Percentiles rank a stretch among this genome's conserved stretches.
These are phyloP conservation scores for Oncopodura yosiiana DNA, from an alignment of 1,140 invertebrate genomes.

Conservation along the genomic window DNA sequence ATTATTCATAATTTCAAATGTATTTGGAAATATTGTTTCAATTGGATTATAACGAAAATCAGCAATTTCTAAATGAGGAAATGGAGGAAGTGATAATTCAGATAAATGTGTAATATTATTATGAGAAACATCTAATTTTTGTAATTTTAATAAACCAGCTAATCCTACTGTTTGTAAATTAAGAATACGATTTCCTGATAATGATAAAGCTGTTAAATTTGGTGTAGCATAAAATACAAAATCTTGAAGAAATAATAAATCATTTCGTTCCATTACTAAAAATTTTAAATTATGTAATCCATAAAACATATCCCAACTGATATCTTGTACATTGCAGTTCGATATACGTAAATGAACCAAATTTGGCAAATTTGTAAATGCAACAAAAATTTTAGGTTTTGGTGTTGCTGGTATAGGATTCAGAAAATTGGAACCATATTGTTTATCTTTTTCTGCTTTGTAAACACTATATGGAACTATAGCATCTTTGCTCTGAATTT, in stretches of 20 bases:
- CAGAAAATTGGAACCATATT: not conserved
- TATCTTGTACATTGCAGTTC: conserved; percentile 49
- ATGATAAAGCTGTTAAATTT: conserved; percentile 50
- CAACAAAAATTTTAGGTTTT: conserved; percentile 26
- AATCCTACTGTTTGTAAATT: conserved; percentile 55
- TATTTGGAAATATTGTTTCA: conserved; percentile 53
- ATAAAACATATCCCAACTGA: conserved; percentile 61
- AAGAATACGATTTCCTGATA: conserved; percentile 52
- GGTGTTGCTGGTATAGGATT: conserved; percentile 10
- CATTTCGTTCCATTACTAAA: conserved; percentile 53
- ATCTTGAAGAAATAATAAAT: conserved; percentile 52
- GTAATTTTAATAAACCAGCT: conserved; percentile 53
- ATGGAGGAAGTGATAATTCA: conserved; percentile 57
- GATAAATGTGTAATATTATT: conserved; percentile 58
- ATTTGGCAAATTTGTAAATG: conserved; percentile 48
- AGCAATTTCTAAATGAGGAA: conserved; percentile 50
- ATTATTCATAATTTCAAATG: conserved; percentile 60
- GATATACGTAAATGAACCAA: conserved; percentile 50
- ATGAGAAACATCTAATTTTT: conserved; percentile 52
- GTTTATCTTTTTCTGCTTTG: conserved; percentile 40
- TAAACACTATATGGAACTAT: conserved; percentile 54
- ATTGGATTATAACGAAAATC: conserved; percentile 59
- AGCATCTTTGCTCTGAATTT: not conserved
- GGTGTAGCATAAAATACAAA: conserved; percentile 58
- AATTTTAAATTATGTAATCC: conserved; percentile 49